phyloP scores from a whole-genome alignment of 30 jellyfish, hydroid and myxozoan genomes.

The Thelohanellus kitauei region DNA sequence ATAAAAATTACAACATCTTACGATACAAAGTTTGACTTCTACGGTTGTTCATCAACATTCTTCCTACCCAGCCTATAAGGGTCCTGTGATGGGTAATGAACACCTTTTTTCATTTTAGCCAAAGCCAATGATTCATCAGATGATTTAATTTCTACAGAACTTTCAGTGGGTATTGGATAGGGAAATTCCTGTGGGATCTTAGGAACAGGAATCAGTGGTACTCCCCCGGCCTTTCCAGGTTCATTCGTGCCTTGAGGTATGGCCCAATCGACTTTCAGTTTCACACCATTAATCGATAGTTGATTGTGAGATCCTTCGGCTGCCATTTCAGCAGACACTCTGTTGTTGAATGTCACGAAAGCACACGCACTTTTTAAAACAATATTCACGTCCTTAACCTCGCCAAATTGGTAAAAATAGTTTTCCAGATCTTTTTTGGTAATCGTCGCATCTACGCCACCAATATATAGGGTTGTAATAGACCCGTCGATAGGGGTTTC shows the following conservation, averaged over 20 bases:
- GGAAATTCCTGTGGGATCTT: too few species aligned
- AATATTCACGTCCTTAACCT: conserved; percentile 30
- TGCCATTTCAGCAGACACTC: conserved; percentile 67
- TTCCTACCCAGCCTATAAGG: conserved; percentile 90
- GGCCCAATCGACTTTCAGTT: conserved; percentile 56
- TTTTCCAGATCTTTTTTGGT: conserved; percentile 38
- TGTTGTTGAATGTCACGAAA: conserved; percentile 43
- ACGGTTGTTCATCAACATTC: too few species aligned
- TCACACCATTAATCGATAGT: conserved; percentile 28
- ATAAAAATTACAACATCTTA: too few species aligned
- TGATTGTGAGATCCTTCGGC: conserved; percentile 54
- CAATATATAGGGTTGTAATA: conserved; percentile 49
- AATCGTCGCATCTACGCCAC: conserved; percentile 49
- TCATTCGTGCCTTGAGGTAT: conserved; percentile 35
- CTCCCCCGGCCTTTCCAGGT: conserved; percentile 13
- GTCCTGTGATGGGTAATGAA: conserved; percentile 88
- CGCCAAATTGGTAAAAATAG: conserved; percentile 56
- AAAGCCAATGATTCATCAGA: too few species aligned
- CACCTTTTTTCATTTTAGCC: too few species aligned
- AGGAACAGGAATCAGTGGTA: too few species aligned
- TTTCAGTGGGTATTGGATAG: too few species aligned
- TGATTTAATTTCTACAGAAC: too few species aligned
- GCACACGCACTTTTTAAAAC: conserved; percentile 40
- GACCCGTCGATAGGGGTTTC: conserved; percentile 54
- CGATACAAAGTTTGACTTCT: too few species aligned